A percentile compares a stretch with the other conserved stretches of the same genome.
phyloP scores from a whole-genome alignment of 2,797 vertebrate genomes.

The Pangasius larnaudii region DNA sequence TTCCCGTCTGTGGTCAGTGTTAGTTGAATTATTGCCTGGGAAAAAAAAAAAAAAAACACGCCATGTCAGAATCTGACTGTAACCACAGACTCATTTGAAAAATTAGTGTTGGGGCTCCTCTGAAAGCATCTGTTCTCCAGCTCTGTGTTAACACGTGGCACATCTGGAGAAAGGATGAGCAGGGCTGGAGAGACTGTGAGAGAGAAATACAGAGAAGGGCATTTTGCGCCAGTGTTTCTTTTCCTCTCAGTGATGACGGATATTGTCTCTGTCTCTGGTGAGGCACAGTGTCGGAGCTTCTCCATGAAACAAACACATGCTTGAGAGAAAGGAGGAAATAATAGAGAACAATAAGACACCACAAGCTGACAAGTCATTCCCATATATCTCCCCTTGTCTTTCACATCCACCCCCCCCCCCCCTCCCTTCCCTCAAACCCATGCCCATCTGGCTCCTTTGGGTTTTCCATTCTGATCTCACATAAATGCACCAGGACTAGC shows the following conservation, averaged over 20 bases:
- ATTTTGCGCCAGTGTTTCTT: conserved; percentile 67
- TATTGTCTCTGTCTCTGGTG: conserved; percentile 45
- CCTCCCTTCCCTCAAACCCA: conserved; percentile 18
- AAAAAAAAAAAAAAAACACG: neutral
- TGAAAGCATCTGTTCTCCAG: conserved; percentile 72
- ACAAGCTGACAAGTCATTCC: conserved; percentile 44
- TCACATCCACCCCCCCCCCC: conserved; percentile 16
- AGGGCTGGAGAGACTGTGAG: conserved; percentile 34
- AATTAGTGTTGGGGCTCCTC: conserved; percentile 53
- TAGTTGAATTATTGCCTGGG: conserved; percentile 16
- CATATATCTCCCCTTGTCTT: conserved; percentile 33
- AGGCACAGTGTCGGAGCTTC: conserved; percentile 41
- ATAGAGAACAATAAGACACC: conserved; percentile 52
- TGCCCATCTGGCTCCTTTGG: conserved; percentile 19
- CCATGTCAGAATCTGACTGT: conserved; percentile 30
- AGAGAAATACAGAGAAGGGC: conserved; percentile 48
- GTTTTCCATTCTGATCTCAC: neutral
- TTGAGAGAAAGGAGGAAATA: conserved; percentile 46
- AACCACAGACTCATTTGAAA: conserved; percentile 45
- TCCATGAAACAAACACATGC: conserved; percentile 38
- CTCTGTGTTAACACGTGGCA: conserved; percentile 78
- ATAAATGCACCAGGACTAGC: neutral
- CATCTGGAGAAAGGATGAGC: conserved; percentile 81
- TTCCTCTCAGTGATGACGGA: conserved; percentile 48
- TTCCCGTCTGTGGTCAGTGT: conserved; percentile 10